Conservation (phyloP, 2,113 vertebrate species). For the Notechis scutatus region DNA sequence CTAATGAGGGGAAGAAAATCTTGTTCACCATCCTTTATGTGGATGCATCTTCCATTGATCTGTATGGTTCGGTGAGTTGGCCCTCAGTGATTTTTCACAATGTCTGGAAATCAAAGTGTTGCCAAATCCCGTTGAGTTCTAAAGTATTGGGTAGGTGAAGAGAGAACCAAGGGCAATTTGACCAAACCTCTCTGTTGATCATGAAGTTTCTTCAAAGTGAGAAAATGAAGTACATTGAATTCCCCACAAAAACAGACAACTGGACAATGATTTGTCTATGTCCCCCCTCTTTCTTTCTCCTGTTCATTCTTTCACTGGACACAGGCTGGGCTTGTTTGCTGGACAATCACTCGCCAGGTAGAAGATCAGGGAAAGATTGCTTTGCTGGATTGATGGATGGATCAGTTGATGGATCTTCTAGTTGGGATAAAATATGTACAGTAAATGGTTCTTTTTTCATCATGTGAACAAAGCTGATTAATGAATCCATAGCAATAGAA, state of each 20-base stretch:
- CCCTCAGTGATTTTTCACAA: background rate
- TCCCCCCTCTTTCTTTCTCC: background rate
- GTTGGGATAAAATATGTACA: slow-evolving; percentile 55
- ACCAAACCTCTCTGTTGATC: background rate
- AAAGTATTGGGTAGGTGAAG: background rate
- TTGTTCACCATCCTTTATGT: no score
- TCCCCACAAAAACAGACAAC: background rate
- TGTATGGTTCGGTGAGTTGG: background rate
- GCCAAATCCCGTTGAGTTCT: background rate
- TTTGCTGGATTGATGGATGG: slow-evolving; percentile 31
- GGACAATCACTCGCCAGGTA: slow-evolving; percentile 21
- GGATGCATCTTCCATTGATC: background rate
- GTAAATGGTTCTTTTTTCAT: background rate
- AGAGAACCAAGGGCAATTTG: background rate
- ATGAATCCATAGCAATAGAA: slow-evolving; percentile 65
- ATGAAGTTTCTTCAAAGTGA: background rate
- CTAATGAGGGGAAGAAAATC: background rate
- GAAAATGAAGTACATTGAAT: background rate
- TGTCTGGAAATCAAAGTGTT: background rate
- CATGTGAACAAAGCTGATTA: slow-evolving; percentile 68
- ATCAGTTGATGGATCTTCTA: slow-evolving; percentile 36
- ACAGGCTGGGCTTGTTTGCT: background rate
- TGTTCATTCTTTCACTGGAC: background rate
- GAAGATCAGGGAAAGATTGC: slow-evolving; percentile 29
- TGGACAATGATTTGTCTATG: background rate